A percentile compares a stretch with the other conserved stretches of the same genome.
Conservation (phyloP, 35 echinoderm and acorn worm species). For the Ptychodera flava region DNA sequence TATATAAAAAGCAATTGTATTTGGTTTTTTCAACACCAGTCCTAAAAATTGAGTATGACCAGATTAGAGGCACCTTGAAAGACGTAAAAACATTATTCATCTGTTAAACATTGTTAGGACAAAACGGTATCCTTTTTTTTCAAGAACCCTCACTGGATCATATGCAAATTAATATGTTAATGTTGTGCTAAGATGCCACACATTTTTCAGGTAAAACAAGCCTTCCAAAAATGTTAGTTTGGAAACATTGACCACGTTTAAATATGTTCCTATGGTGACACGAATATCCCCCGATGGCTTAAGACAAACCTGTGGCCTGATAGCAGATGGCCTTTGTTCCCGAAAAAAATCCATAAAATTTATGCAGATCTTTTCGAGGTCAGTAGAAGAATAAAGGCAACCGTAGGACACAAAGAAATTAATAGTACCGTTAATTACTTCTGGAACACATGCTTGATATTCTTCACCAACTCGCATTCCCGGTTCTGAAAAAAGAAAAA, state of each 20-base stretch:
- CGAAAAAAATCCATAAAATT: not conserved
- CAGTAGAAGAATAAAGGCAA: not conserved
- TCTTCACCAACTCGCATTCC: slow-evolving; percentile 92
- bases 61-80: no score
- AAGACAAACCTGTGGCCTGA: not conserved
- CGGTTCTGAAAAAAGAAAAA: slow-evolving; percentile 44
- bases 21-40: no score
- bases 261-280: no score
- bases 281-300: no score
- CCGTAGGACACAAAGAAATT: not conserved
- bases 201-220: not conserved
- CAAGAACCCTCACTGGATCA: not conserved
- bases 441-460: slow-evolving; percentile 90
- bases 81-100: no score
- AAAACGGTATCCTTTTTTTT: not conserved
- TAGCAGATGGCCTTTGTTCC: not conserved
- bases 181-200: not conserved
- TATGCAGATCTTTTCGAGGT: not conserved
- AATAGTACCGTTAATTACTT: slow-evolving; percentile 61
- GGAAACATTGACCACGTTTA: no score
- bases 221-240: no score
- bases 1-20: no score
- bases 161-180: not conserved
- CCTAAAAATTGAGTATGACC: no score
- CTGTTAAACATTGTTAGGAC: no score